Conservation (phyloP, 1,140 invertebrate genomes). For the Lasaia peninsularis region DNA sequence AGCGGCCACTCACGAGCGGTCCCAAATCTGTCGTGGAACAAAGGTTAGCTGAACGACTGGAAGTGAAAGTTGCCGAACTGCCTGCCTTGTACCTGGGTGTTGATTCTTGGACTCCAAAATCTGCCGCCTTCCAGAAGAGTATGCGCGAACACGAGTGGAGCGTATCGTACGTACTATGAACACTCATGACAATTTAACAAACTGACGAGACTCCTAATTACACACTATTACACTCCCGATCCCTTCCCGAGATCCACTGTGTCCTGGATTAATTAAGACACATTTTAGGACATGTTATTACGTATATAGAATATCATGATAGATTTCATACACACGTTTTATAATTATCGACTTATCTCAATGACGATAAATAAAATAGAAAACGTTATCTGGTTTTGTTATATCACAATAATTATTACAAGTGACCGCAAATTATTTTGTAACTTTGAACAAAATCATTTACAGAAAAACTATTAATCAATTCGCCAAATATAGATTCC, state of each 20-base stretch:
- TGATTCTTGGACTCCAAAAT: constrained; percentile 82
- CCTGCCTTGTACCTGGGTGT: constrained; percentile 81
- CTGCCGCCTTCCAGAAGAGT: constrained; percentile 72
- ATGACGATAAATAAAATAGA: no score
- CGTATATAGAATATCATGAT: no score
- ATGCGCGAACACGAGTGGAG: constrained; percentile 77
- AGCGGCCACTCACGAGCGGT: constrained; percentile 59
- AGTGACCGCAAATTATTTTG: no score
- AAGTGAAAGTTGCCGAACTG: constrained; percentile 77
- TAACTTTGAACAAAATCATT: no score
- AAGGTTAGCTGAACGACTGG: constrained; percentile 59
- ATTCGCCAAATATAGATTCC: no score
- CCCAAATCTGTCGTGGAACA: constrained; percentile 61
- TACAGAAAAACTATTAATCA: no score
- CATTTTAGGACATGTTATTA: no score
- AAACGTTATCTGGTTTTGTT: no score
- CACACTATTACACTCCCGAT: constrained; percentile 27
- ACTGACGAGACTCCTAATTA: constrained; percentile 15
- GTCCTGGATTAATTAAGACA: no score
- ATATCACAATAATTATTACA: no score
- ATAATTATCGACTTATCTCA: no score
- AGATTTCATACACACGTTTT: no score
- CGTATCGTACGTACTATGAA: constrained; percentile 70
- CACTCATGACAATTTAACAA: not conserved
- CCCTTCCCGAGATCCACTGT: constrained; percentile 7